Base-by-base conservation (phyloP, 2,888 invertebrate species). In the Antitype chi region DNA sequence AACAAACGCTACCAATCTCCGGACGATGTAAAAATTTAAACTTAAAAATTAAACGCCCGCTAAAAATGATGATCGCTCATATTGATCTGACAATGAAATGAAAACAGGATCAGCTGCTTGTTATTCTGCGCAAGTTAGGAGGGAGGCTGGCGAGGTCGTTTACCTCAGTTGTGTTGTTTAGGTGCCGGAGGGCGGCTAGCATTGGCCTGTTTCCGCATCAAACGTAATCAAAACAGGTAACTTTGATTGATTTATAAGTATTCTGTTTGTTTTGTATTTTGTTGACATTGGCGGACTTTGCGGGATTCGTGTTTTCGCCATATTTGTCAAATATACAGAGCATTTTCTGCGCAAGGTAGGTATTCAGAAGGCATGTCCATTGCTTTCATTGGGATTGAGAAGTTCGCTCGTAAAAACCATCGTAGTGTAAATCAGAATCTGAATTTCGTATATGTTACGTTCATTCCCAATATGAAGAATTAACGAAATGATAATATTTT, bases 141-240 rank as follows among this genome's bases (percentile, higher is more conserved):
- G 81, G 69, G 86, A 59, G 81, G 17, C 43, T 55, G 52, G 47
- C n/a, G 82, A 72, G 83, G 85, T 85, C 83, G 83, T 85, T 82
- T 67, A 83, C 83, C 82, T 74, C 71, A 47, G 32, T 74, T 69
- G 59, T 71, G 68, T 72, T 76, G 43, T 72, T 70, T 70, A 62
- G 59, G 43, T 59, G 47, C 49, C 73, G 76, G 49, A 70, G 64
- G 82, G 69, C 74, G 62, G 69, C 25, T 43, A 71, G 72, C 62
- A 70, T 28, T 15, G 32, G 15, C 1, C 55, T 13, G 57, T n/a
- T 82, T 67, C 60, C 76, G 64, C 60, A 20, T n/a, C 71, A 69
- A 64, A 66, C 64, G 59, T 53, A 32, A 80, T 74, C 53, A 74
- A 85, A 82, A 85, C 68, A 60, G 69, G 57, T 52, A n/a, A n/a